Evolutionary conservation across 2,888 invertebrate genomes (phyloP).

Genomic region (Zhengitettix transpicula): DNA sequence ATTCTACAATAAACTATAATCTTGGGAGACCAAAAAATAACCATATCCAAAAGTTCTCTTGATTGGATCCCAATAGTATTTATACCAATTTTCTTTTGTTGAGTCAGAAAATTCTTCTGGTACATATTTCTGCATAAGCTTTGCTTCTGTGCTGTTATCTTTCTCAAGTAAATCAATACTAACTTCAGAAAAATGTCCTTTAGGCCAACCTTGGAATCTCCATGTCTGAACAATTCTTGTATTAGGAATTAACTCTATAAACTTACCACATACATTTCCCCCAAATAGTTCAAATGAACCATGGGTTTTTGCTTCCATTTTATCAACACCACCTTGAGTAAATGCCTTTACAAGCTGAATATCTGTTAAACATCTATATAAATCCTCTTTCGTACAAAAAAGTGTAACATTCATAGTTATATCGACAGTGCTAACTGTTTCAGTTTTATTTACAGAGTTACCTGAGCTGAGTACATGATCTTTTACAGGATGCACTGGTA

Average conservation of each 20-base stretch:
- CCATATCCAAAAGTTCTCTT: slow-evolving; percentile 86
- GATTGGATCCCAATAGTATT: slow-evolving; percentile 90
- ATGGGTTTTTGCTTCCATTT: slow-evolving; percentile 62
- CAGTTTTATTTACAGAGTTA: too few relatives aligned
- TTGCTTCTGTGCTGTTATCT: slow-evolving; percentile 74
- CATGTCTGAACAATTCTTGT: slow-evolving; percentile 77
- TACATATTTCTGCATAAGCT: slow-evolving; percentile 66
- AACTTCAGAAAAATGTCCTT: slow-evolving; percentile 78
- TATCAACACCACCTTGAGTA: slow-evolving; percentile 55
- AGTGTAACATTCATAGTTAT: too few relatives aligned
- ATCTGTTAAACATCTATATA: too few relatives aligned
- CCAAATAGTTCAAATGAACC: slow-evolving; percentile 84
- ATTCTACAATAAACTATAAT: too few relatives aligned
- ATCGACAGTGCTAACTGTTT: too few relatives aligned
- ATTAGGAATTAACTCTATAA: slow-evolving; percentile 62
- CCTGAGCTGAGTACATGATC: too few relatives aligned
- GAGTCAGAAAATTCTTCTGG: slow-evolving; percentile 57
- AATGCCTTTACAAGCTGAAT: slow-evolving; percentile 75
- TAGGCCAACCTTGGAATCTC: slow-evolving; percentile 91
- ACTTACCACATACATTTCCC: slow-evolving; percentile 81
- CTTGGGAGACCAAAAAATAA: slow-evolving; percentile 32
- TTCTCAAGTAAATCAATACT: slow-evolving; percentile 71
- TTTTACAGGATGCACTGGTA: too few relatives aligned
- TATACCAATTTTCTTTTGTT: slow-evolving; percentile 77
- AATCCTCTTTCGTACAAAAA: too few relatives aligned